Evolutionary conservation across 2,797 vertebrate genomes (phyloP), one percentile per base, ranked within the genome.

Genomic region (Geotrypetes seraphini): DNA sequence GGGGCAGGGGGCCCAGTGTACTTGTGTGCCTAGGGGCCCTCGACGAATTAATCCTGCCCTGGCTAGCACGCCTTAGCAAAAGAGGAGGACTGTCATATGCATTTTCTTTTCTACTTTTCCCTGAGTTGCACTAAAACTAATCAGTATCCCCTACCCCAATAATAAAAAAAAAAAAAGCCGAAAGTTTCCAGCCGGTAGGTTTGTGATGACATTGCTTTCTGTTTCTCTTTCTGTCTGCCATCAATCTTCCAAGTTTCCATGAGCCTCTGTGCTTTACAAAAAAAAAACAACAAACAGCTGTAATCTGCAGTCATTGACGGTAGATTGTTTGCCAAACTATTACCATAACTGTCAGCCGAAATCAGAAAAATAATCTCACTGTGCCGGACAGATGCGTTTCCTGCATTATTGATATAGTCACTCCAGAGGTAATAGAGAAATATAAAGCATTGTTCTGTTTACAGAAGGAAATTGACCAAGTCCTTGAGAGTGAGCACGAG

Each of bases 371-470:
- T 95, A 90, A 94, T 96, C 91, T 92, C 87, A 90, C 91, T 85
- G 79, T 78, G 69, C 77, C 64, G 78, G 91, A 93, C 88, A 91
- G 87, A 91, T 93, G 90, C 55, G 78, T 86, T 89, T 86, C 85
- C 88, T 91, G 90, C 86, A 91, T 97, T 98, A 96, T 95, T 96
- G 92, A 97, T 96, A 92, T 75, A 86, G 90, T 85, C 85, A 79
- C 88, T 86, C 77, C 69, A 56, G 84, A 85, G 88, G 89, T 86
- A 80, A 79, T 88, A 87, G 83, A 83, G 85, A 90, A 94, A 93
- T 91, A 94, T 92, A 95, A 97, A 94, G 91, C 91, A 92, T 90
- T 84, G 90, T 87, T 93, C 91, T 95, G 94, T 98, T 97, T 97
- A 94, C 88, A 91, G 89, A 96, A 90, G 85, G 86, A 93, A 91